A percentile compares a stretch with the other conserved stretches of the same genome.
phyloP scores from a whole-genome alignment of 2,113 vertebrate species.

The Merops nubicus region DNA sequence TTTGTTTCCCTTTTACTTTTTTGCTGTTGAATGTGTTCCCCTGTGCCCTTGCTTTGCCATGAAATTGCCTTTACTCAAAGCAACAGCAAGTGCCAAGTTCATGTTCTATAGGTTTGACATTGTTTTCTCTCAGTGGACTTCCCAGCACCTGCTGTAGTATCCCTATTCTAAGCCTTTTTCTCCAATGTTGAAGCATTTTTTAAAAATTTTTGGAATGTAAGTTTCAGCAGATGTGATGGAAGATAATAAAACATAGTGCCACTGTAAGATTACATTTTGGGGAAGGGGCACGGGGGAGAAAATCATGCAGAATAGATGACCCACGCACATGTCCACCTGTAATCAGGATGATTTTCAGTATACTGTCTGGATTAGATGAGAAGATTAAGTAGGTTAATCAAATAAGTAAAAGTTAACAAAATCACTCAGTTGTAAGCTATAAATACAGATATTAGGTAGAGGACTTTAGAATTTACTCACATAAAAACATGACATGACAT shows the following conservation, averaged over 20 bases:
- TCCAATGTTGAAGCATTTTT: neutral
- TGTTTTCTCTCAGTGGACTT: slow-evolving; percentile 17
- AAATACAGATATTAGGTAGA: neutral
- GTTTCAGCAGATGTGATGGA: slow-evolving; percentile 53
- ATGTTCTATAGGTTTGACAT: slow-evolving; percentile 35
- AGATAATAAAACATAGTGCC: neutral
- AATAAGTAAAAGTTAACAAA: neutral
- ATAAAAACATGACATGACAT: neutral
- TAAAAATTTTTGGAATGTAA: slow-evolving; percentile 15
- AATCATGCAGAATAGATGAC: neutral
- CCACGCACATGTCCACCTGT: neutral
- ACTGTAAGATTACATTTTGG: neutral
- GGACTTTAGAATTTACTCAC: neutral
- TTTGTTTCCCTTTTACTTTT: slow-evolving; percentile 28
- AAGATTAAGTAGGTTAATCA: neutral
- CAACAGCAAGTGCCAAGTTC: slow-evolving; percentile 24
- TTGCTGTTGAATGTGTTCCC: slow-evolving; percentile 33
- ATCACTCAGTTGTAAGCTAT: neutral
- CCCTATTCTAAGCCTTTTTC: slow-evolving; percentile 21
- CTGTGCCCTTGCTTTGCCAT: slow-evolving; percentile 13
- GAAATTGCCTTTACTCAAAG: slow-evolving; percentile 51
- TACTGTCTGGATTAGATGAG: neutral
- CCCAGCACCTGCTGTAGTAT: slow-evolving; percentile 54
- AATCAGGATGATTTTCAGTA: neutral
- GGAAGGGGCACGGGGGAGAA: neutral